Evolutionary conservation across 2,113 vertebrate species (phyloP), one percentile per base, ranked within the genome.

Genomic region (Beaufortia kweichowensis): DNA sequence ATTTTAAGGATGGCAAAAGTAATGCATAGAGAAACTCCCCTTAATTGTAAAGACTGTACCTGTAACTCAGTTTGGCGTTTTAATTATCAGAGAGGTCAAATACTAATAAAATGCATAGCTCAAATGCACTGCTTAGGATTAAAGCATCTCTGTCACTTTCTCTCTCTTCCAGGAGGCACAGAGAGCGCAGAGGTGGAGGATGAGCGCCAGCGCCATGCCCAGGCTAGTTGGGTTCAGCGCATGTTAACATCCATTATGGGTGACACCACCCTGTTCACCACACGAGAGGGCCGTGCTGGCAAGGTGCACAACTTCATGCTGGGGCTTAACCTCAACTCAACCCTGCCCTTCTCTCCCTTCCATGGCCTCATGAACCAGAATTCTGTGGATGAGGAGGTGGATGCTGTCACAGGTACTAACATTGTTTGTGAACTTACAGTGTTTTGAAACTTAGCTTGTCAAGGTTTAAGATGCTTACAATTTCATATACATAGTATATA

Each of bases 281-380:
- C 96, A 4, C 90, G 97, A 50, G 97, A 98, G 87, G 97, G 97
- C 3, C 94, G 97, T 0, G 97, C 97, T 0, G 96, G 97, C 11
- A 99, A 99, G 87, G 97, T 99, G 66, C 95, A 98, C 86, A 99
- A 99, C 87, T 99, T 99, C 90, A 99, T 99, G 97, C 75, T 98
- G 89, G 97, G 97, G 26, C 86, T 99, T 78, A 97, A 98, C 85
- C 93, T 99, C 81, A 96, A 96, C 80, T 92, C 92, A 6, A 92
- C 86, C 57, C 89, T 93, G n/a, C 94, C 94, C 0, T 87, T 92
- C 53, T 95, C 95, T 41, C 93, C 94, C 0, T 61, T 91, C 46
- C 78, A 81, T 46, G 87, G 89, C 23, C 53, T 93, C 0, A 19
- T 28, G 0, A 80, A 67, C 1, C 88, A 92, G 57, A 81, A 87